phyloP scores from a whole-genome alignment of 2,888 invertebrate genomes.

The Euclidia mi region DNA sequence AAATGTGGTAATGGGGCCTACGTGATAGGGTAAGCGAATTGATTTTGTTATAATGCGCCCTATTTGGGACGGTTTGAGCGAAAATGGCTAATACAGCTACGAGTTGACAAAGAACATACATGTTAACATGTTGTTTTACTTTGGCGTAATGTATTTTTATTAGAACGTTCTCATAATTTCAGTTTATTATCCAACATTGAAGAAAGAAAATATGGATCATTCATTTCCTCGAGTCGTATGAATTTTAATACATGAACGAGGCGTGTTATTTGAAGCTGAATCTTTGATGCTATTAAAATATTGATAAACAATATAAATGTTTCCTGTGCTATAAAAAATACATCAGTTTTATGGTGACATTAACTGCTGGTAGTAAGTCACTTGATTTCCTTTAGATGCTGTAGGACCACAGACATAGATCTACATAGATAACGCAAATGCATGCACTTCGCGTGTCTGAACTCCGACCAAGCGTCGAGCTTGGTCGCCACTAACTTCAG shows the following conservation, averaged over 20 bases:
- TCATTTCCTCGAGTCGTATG: conserved; percentile 2
- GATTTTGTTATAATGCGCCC: conserved; percentile 36
- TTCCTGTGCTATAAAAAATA: conserved; percentile 49
- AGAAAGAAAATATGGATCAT: conserved; percentile 1
- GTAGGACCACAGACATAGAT: conserved; percentile 70
- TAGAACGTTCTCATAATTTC: no score
- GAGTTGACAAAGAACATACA: not conserved
- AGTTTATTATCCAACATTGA: not conserved
- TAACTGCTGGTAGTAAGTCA: conserved; percentile 58
- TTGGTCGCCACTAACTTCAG: no score
- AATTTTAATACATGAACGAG: conserved; percentile 2
- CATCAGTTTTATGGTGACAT: conserved; percentile 64
- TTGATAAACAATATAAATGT: conserved; percentile 52
- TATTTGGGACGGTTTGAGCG: conserved; percentile 16
- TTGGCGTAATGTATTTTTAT: no score
- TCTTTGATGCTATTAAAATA: conserved; percentile 40
- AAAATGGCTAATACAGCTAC: not conserved
- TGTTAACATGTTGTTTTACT: not conserved
- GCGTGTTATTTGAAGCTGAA: conserved; percentile 10
- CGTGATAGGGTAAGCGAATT: conserved; percentile 65
- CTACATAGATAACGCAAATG: conserved; percentile 69
- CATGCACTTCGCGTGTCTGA: no score
- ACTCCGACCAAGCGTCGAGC: no score
- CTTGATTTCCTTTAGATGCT: conserved; percentile 56
- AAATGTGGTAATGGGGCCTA: conserved; percentile 79